Base-by-base conservation (phyloP, 1,140 invertebrate genomes). In the Scaptodrosophila lebanonensis region DNA sequence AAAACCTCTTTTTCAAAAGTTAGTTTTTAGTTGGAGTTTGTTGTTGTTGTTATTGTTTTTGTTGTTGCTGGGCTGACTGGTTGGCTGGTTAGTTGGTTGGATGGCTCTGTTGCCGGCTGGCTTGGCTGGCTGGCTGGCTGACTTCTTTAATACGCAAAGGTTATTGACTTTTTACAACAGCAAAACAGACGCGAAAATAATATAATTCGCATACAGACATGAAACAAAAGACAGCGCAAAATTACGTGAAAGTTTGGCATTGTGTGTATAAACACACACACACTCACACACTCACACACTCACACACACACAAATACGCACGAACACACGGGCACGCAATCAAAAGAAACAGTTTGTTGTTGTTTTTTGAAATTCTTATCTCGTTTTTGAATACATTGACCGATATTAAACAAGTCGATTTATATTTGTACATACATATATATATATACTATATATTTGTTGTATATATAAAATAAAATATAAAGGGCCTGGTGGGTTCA, bases 221-320 rank as follows among this genome's bases (percentile, higher is more conserved):
- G n/a, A 13, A 25, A 30, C 20, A 47, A 65, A 53, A 66, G 39
- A 54, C 33, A 70, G 32, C 51, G 59, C 68, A 77, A 57, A 83
- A 79, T 83, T 83, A 83, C 79, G 79, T 83, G 79, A 83, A 83
- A 83, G 77, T 83, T 83, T 77, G 73, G 79, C 72, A 83, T 72
- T 77, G 67, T 71, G 68, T 49, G 68, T 63, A 47, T 43, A 42
- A 33, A 15, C 18, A 47, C 33, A 40, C 47, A 7, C 9, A 25
- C 22, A 18, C 12, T 51, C 33, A 47, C 15, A 27, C 27, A 40
- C 33, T 25, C 25, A 51, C 22, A 35, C 36, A 42, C 16, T 8
- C 36, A 54, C 22, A 9, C 11, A 40, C 12, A 20, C 18, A 18
- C 33, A 50, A 29, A 50, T 36, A 17, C 42, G 27, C 16, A 9